These are phyloP conservation scores for Zaprionus inermis DNA, from an alignment of 1,140 invertebrate genomes.

Conservation along the genomic window DNA sequence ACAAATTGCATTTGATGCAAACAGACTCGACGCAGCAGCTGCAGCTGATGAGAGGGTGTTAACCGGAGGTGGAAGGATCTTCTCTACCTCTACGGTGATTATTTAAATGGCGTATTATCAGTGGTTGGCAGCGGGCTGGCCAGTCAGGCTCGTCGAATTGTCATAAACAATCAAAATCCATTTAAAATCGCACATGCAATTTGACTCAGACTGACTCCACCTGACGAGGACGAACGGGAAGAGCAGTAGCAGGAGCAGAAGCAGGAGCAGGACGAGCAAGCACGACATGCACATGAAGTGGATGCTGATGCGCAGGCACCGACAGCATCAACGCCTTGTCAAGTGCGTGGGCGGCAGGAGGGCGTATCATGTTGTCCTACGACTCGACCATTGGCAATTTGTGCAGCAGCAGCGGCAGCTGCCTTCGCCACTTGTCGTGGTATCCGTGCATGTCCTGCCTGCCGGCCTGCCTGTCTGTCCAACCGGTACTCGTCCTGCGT, in stretches of 20 bases:
- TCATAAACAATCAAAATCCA: slow-evolving; percentile 83
- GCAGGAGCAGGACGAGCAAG: neutral
- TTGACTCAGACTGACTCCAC: slow-evolving; percentile 38
- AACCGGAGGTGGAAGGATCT: neutral
- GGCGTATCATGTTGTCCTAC: neutral
- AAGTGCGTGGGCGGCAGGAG: slow-evolving; percentile 32
- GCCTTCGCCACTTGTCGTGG: slow-evolving; percentile 42
- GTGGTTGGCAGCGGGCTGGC: slow-evolving; percentile 67
- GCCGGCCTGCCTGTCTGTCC: too few species aligned
- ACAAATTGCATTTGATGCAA: slow-evolving; percentile 49
- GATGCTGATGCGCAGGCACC: slow-evolving; percentile 53
- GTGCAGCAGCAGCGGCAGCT: slow-evolving; percentile 30
- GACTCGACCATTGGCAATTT: slow-evolving; percentile 53
- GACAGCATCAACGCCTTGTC: slow-evolving; percentile 57
- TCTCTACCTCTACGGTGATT: slow-evolving; percentile 49
- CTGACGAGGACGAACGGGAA: slow-evolving; percentile 43
- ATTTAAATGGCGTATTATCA: slow-evolving; percentile 80
- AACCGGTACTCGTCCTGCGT: slow-evolving; percentile 37
- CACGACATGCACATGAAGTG: neutral
- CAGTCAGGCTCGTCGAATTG: slow-evolving; percentile 73
- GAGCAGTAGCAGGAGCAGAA: neutral
- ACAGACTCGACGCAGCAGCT: neutral
- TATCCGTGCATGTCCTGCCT: slow-evolving; percentile 38
- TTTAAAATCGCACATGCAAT: slow-evolving; percentile 82
- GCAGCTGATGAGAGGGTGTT: slow-evolving; percentile 12